Percentiles rank a stretch among this genome's conserved stretches.
phyloP scores from a whole-genome alignment of 92 coral and sea anemone genomes.

The Epizoanthus fatuus region DNA sequence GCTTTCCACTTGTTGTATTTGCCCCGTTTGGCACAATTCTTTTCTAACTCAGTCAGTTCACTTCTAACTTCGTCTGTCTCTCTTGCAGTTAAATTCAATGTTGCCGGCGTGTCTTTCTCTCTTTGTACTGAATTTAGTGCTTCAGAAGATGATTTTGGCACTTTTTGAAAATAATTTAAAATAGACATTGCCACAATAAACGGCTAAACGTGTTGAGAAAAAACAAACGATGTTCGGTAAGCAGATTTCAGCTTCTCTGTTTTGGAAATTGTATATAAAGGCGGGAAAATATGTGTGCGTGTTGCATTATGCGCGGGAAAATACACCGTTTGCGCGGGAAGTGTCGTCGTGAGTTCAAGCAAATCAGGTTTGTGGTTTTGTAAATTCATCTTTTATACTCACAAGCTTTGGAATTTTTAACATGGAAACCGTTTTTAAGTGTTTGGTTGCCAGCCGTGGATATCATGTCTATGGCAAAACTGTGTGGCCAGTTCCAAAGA shows the following conservation, averaged over 20 bases:
- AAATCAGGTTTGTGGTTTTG: background rate
- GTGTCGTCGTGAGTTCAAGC: too few species aligned
- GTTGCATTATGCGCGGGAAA: constrained; percentile 6
- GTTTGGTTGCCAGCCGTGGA: constrained; percentile 43
- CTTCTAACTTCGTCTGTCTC: constrained; percentile 40
- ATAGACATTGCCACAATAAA: constrained; percentile 32
- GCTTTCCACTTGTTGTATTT: constrained; percentile 52
- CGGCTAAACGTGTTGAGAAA: background rate
- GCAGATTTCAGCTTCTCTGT: constrained; percentile 24
- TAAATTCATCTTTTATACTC: constrained; percentile 18
- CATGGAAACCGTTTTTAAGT: constrained; percentile 25
- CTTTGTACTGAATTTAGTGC: constrained; percentile 37
- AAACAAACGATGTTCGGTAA: constrained; percentile 2
- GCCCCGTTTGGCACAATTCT: constrained; percentile 45
- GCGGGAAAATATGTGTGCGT: constrained; percentile 12
- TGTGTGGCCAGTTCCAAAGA: constrained; percentile 33
- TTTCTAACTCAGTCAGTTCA: constrained; percentile 47
- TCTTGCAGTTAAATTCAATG: constrained; percentile 48
- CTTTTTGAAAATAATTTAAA: constrained; percentile 43
- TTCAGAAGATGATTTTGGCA: constrained; percentile 42
- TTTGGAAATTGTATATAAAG: constrained; percentile 15
- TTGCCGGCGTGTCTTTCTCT: constrained; percentile 19
- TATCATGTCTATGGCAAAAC: constrained; percentile 15
- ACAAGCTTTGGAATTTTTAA: constrained; percentile 12
- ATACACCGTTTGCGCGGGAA: constrained; percentile 1